Percentiles rank a stretch among this genome's conserved stretches.
These are phyloP conservation scores for Chelonus insularis DNA, from an alignment of 1,140 invertebrate genomes.

Conservation along the genomic window DNA sequence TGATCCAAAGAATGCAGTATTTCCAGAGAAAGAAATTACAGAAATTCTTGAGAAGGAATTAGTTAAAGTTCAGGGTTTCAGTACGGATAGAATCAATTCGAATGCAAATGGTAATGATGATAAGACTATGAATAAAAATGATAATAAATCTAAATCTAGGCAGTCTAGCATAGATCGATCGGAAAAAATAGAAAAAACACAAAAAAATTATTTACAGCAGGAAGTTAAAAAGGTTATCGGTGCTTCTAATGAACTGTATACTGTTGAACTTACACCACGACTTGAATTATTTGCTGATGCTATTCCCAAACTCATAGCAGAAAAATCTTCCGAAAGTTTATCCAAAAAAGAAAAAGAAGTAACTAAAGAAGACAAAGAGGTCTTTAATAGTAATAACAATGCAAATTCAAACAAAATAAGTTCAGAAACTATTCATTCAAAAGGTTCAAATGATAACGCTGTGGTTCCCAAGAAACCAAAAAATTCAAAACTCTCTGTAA, in stretches of 20 bases:
- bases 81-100: slow-evolving; percentile 33
- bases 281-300: slow-evolving; percentile 54
- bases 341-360: slow-evolving; percentile 22
- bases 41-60: slow-evolving; percentile 47
- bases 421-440: not conserved
- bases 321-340: slow-evolving; percentile 42
- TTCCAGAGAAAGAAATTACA: slow-evolving; percentile 50
- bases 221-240: slow-evolving; percentile 37
- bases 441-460: too few species aligned
- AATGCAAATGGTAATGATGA: slow-evolving; percentile 23
- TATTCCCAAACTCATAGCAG: slow-evolving; percentile 54
- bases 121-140: too few species aligned
- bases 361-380: not conserved
- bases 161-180: slow-evolving; percentile 18
- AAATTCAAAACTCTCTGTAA: not conserved
- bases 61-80: slow-evolving; percentile 16
- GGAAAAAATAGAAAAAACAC: slow-evolving; percentile 9
- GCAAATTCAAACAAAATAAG: not conserved
- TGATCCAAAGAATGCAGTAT: slow-evolving; percentile 37
- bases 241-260: slow-evolving; percentile 48
- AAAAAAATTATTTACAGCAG: slow-evolving; percentile 14
- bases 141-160: too few species aligned
- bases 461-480: too few species aligned
- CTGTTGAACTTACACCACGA: slow-evolving; percentile 51
- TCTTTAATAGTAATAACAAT: too few species aligned